Conservation (phyloP, 1,140 invertebrate genomes). For the Ridgeia piscesae region DNA sequence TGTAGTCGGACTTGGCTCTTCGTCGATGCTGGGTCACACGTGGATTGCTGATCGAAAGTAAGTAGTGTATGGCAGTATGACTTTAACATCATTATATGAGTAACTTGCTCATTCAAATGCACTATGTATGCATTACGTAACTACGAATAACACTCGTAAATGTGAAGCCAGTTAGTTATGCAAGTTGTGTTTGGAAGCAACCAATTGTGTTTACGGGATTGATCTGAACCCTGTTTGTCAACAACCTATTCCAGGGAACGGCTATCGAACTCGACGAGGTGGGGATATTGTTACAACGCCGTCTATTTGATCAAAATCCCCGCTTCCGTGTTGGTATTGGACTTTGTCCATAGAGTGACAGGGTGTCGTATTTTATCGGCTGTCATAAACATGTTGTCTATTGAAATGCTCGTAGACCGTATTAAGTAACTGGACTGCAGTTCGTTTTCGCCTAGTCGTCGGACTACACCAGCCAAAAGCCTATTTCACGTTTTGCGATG, state of each 20-base stretch:
- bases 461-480: too few relatives aligned
- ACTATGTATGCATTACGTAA: background rate
- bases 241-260: background rate
- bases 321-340: background rate
- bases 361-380: background rate
- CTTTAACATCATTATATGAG: background rate
- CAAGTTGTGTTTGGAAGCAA: background rate
- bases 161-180: background rate
- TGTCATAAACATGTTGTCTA: background rate
- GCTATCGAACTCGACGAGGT: background rate
- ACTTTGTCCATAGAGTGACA: background rate
- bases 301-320: background rate
- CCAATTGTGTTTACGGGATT: background rate
- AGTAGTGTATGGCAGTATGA: conserved; percentile 6
- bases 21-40: background rate
- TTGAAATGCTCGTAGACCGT: background rate
- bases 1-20: background rate
- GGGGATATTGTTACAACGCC: background rate
- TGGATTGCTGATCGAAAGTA: background rate
- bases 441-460: background rate
- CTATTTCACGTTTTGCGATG: background rate
- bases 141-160: too few relatives aligned
- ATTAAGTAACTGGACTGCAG: background rate
- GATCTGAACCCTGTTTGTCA: background rate
- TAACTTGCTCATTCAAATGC: background rate